Evolutionary conservation across 2,797 vertebrate species (phyloP), one percentile per base, ranked within the genome.

Genomic region (Crax fasciolata): DNA sequence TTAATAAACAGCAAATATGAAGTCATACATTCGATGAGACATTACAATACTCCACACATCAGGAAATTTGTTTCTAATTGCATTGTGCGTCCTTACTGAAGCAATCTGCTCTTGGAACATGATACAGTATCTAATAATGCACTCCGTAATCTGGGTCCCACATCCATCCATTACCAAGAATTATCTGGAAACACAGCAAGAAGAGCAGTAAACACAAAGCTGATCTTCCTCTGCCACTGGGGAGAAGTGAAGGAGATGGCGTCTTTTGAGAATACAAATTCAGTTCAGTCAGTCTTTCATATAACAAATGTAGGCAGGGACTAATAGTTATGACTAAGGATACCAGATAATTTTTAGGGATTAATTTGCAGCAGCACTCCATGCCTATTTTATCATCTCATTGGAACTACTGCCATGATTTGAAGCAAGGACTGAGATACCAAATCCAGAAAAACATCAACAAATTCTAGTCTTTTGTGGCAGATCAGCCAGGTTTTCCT

Each of bases 1-100:
- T 70, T 30, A 70, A 49, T 70, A 30, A 52, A 52, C 39, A 35
- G 21, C 49, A 91, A 91, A 80, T 13, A 18, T 17, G 9, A 81
- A 84, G 57, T 77, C 51, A 74, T 32, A 39, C 65, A 23, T 68
- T 46, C 78, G 72, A 65, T 48, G 48, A 91, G 57, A 84, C 13
- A 75, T 38, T 58, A 43, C 65, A 83, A 61, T 21, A 59, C 49
- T 38, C 52, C 39, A 17, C 8, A 15, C 25, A 89, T 11, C 72
- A 89, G 85, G 91, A 91, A 94, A 94, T 87, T 38, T 57, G 51
- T 57, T 94, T 58, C 76, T 89, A 94, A 96, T 94, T 86, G 62
- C 79, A 90, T 95, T 95, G 92, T 2, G 0, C n/a, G 84, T 51
- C 70, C 41, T 67, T 65, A 55, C 39, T 48, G 86, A 72, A 93